Percentiles rank a stretch among this genome's conserved stretches.
Conservation (phyloP, 53 echinoderm and acorn worm genomes). For the Arbacia lixula region DNA sequence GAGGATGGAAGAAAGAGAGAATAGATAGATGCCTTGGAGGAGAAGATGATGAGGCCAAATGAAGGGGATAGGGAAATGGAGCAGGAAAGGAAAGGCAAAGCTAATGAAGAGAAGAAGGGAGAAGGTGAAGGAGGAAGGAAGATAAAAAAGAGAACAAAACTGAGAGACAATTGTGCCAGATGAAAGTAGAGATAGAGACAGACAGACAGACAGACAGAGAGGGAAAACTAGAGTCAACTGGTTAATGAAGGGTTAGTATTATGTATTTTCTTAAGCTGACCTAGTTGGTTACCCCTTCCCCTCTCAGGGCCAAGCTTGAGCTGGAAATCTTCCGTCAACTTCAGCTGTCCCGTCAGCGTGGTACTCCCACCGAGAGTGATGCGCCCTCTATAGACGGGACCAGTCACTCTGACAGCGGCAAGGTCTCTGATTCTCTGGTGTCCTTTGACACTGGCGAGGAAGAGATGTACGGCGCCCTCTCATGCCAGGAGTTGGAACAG, state of each 20-base stretch:
- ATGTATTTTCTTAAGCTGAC: too few relatives aligned
- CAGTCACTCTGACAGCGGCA: slow-evolving; percentile 62
- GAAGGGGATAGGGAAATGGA: neutral
- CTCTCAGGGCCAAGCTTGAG: slow-evolving; percentile 77
- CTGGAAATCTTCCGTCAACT: slow-evolving; percentile 87
- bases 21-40: neutral
- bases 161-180: neutral
- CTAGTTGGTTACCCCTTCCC: too few relatives aligned
- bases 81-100: neutral
- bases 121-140: neutral
- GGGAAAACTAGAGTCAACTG: too few relatives aligned
- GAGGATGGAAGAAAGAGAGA: neutral
- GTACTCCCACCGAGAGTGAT: slow-evolving; percentile 19
- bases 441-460: slow-evolving; percentile 54
- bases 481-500: slow-evolving; percentile 24
- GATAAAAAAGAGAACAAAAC: neutral
- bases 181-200: neutral
- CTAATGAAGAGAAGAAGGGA: neutral
- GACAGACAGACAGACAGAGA: neutral
- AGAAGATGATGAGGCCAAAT: neutral
- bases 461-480: slow-evolving; percentile 18
- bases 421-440: slow-evolving; percentile 63
- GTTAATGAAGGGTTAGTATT: too few relatives aligned
- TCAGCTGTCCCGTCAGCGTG: slow-evolving; percentile 75
- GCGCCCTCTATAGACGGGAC: slow-evolving; percentile 7